Base-by-base conservation (phyloP, 2,797 vertebrate species). In the Morus bassanus region DNA sequence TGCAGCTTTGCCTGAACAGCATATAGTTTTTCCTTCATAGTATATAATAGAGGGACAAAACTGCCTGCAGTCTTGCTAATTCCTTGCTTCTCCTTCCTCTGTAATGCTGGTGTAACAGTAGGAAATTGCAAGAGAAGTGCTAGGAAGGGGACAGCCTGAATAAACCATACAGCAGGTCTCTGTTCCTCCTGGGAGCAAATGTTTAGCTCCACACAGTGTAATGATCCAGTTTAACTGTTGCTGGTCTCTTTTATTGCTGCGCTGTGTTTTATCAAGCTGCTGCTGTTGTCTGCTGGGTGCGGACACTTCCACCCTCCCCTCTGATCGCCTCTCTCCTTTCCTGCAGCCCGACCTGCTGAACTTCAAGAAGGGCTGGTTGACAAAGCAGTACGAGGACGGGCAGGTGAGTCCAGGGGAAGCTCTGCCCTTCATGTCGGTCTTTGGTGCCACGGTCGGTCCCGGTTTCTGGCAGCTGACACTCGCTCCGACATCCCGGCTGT, bases 351-450 rank as follows among this genome's bases (percentile, higher is more conserved):
- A 99, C 97, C 98, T 99, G 96, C 97, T 99, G 98, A 99, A 99
- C 97, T 99, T 99, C 98, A 99, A 99, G 97, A 99, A 99, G 98
- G 99, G 99, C 98, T 99, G 99, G 99, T 98, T 99, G 98, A 99
- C 99, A 73, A 99, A 99, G 96, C 99, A 99, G 75, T 99, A 99
- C 5, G 99, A 99, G 84, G 99, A 99, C 2, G 99, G 99, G 82
- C 98, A 99, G 99, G 99, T 99, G 98, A 98, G 98, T 96, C 61
- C 2, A 3, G 41, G 37, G 18, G 13, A 51, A 23, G 59, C 37
- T 72, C 37, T 68, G 43, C 33, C 48, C 59, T 46, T 39, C 2
- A 0, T 13, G 2, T 35, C 6, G 3, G 17, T 48, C 9, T 15
- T 48, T 10, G 8, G 18, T 56, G 16, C 11, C 6, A 6, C 4